phyloP scores from a whole-genome alignment of 2,888 invertebrate genomes.

The Apodemia zela region DNA sequence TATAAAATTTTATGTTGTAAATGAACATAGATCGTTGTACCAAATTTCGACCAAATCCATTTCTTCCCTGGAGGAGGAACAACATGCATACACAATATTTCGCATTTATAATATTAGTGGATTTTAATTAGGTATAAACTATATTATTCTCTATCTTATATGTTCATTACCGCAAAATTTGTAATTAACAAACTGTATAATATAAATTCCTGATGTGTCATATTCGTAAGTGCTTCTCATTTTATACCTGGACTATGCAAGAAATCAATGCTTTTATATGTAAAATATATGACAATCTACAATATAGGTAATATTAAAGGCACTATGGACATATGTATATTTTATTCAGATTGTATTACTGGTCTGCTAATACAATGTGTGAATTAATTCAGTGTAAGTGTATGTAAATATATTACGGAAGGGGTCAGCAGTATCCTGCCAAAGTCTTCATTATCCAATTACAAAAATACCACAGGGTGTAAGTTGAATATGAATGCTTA shows the following conservation, averaged over 20 bases:
- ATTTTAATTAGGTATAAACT: too few species aligned
- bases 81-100: too few species aligned
- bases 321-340: not conserved
- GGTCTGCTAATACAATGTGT: not conserved
- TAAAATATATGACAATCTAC: not conserved
- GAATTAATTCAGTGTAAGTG: constrained; percentile 24
- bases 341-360: not conserved
- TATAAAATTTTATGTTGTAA: too few species aligned
- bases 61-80: too few species aligned
- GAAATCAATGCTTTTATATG: not conserved
- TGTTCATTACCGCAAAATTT: too few species aligned
- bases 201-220: not conserved
- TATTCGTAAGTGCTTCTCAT: not conserved
- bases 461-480: constrained; percentile 33
- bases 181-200: not conserved
- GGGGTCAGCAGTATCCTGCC: constrained; percentile 7
- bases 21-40: too few species aligned
- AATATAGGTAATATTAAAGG: not conserved
- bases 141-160: too few species aligned
- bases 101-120: too few species aligned
- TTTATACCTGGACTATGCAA: not conserved
- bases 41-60: too few species aligned
- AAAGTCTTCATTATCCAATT: not conserved
- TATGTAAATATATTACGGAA: constrained; percentile 26
- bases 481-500: constrained; percentile 44